These are phyloP conservation scores for Paratilapia polleni DNA, from an alignment of 2,113 vertebrate genomes.

Conservation along the genomic window DNA sequence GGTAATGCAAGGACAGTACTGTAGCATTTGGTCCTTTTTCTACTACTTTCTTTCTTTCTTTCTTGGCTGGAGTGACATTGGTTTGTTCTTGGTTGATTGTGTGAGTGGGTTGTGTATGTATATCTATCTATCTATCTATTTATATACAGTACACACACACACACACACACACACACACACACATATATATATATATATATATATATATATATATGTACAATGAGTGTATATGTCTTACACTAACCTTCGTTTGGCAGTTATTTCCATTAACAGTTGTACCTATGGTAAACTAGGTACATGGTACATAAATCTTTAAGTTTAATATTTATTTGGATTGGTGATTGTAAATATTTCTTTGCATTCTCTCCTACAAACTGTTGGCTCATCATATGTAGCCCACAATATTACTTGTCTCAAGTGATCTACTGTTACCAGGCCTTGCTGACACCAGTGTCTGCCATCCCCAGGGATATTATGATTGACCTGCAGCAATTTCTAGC, in stretches of 20 bases:
- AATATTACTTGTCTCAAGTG: conserved; percentile 62
- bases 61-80: conserved; percentile 38
- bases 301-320: conserved; percentile 12
- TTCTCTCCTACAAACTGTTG: conserved; percentile 23
- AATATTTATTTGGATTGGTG: conserved; percentile 11
- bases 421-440: conserved; percentile 58
- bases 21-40: conserved; percentile 52
- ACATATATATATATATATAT: no score
- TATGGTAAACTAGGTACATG: background rate
- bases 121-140: no score
- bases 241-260: no score
- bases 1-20: conserved; percentile 62
- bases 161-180: no score
- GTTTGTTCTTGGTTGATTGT: conserved; percentile 17
- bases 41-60: conserved; percentile 13
- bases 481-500: conserved; percentile 65
- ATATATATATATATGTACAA: no score
- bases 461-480: conserved; percentile 65
- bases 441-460: conserved; percentile 65
- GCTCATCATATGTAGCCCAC: conserved; percentile 60
- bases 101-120: no score
- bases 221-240: background rate
- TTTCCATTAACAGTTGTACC: no score
- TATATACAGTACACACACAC: background rate
- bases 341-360: conserved; percentile 17